Percentiles rank a stretch among this genome's conserved stretches.
phyloP scores from a whole-genome alignment of 92 coral and sea anemone species.

The Epizoanthus illoricatus region DNA sequence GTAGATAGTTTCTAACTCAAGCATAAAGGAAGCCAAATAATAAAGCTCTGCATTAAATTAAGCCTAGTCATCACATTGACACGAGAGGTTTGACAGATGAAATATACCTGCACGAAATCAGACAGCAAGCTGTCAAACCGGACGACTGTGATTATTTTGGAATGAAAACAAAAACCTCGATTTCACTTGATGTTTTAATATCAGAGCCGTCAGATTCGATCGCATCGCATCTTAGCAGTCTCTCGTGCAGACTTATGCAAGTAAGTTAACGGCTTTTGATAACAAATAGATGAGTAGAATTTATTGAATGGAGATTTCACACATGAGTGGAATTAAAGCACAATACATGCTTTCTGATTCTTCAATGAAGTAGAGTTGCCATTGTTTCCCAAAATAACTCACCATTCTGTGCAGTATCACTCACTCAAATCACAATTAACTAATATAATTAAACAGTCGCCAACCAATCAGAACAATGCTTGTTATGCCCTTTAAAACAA shows the following conservation, averaged over 20 bases:
- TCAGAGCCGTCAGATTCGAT: background rate
- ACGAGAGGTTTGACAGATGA: conserved; percentile 20
- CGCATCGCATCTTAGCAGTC: background rate
- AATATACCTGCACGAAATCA: conserved; percentile 43
- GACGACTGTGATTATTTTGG: background rate
- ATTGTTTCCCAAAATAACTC: conserved; percentile 38
- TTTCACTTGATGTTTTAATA: background rate
- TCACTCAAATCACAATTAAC: conserved; percentile 21
- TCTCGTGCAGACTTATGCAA: background rate
- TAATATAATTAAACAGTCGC: background rate
- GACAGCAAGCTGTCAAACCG: conserved; percentile 22
- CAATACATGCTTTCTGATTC: conserved; percentile 19
- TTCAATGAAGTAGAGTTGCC: conserved; percentile 28
- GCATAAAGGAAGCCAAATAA: conserved; percentile 19
- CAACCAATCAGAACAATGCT: conserved; percentile 12
- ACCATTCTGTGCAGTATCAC: conserved; percentile 9
- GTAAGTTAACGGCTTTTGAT: background rate
- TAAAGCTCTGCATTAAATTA: conserved; percentile 17
- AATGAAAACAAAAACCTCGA: conserved; percentile 16
- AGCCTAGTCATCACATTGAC: conserved; percentile 23
- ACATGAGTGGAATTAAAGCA: conserved; percentile 23
- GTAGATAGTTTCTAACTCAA: conserved; percentile 23
- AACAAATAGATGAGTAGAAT: background rate
- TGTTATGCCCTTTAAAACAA: background rate
- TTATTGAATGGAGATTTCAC: conserved; percentile 18